phyloP scores from a whole-genome alignment of 1,140 invertebrate species.

The Drosophila aff. region DNA sequence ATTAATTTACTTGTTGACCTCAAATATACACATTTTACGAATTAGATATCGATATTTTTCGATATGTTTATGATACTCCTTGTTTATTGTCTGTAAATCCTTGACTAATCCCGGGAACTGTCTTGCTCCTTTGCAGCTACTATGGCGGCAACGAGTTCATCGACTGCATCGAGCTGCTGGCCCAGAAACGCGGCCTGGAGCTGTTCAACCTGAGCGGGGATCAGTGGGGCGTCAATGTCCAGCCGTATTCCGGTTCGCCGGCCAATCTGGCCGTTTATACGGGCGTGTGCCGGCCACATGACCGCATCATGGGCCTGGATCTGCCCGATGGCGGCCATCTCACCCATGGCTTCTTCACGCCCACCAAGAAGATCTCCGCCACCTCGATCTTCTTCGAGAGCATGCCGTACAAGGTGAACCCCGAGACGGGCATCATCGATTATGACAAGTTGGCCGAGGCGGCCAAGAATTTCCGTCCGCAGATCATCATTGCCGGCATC shows the following conservation, averaged over 20 bases:
- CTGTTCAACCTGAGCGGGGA: slow-evolving; percentile 93
- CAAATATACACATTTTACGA: too few relatives aligned
- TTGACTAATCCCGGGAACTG: neutral
- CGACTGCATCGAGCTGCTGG: slow-evolving; percentile 96
- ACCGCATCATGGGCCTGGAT: slow-evolving; percentile 98
- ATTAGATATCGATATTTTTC: too few relatives aligned
- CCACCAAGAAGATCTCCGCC: slow-evolving; percentile 96
- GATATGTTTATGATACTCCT: too few relatives aligned
- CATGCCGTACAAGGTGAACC: slow-evolving; percentile 98
- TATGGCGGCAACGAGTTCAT: slow-evolving; percentile 99
- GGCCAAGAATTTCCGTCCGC: slow-evolving; percentile 95
- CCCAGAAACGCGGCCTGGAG: slow-evolving; percentile 94
- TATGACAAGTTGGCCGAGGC: slow-evolving; percentile 94
- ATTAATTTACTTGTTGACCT: too few relatives aligned
- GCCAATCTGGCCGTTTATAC: slow-evolving; percentile 99
- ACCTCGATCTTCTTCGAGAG: slow-evolving; percentile 99
- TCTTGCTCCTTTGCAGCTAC: slow-evolving; percentile 86
- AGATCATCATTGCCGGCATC: slow-evolving; percentile 97
- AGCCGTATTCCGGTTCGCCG: slow-evolving; percentile 98
- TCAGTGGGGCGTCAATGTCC: slow-evolving; percentile 99
- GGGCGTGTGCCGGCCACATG: slow-evolving; percentile 95
- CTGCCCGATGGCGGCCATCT: slow-evolving; percentile 98
- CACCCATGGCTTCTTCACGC: slow-evolving; percentile 97
- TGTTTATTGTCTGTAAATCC: neutral
- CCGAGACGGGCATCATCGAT: slow-evolving; percentile 95